Evolutionary conservation across 2,113 vertebrate species (phyloP), one percentile per base, ranked within the genome.

Genomic region (Epinephelus lanceolatus): DNA sequence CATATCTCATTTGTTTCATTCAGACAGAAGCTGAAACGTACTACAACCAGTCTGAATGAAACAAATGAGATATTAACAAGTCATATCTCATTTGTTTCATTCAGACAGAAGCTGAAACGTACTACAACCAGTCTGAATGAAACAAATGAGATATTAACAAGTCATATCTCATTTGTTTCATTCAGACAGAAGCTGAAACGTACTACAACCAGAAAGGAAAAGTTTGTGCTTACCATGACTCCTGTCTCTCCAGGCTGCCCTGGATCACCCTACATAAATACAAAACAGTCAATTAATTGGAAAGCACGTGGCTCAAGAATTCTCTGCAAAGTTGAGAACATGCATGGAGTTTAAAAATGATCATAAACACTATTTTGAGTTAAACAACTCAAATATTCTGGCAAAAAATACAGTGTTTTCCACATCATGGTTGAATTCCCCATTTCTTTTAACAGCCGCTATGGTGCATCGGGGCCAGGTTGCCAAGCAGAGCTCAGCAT

Each of bases 161-260:
- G 37, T 7, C n/a, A 27, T 27, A 27, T 59, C 40, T 49, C 1
- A 14, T 71, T 71, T 47, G 40, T 49, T 73, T 49, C 56, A 73
- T 49, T 23, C 25, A 15, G 40, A 73, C 23, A 49, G 30, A 73
- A 74, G 30, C 11, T 27, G 18, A 73, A 61, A 18, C 8, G 4
- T n/a, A 51, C 49, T 51, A 57, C 17, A 60, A 11, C n/a, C 13
- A 23, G n/a, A 65, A 85, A 59, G 17, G 7, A 55, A 81, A 84
- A 10, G 17, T 19, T 18, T 61, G 62, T 81, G 89, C 97, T 96
- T 95, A 97, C 98, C 94, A 91, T 76, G 52, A 96, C 52, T 83
- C 98, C 98, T 69, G 94, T 88, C 60, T 99, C 97, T 88, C 98
- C 98, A 78, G 96, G 94, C 78, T 94, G 96, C 77, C 98, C 98